Evolutionary conservation across 2,113 vertebrate genomes (phyloP).

Genomic region (Gymnarchus niloticus): DNA sequence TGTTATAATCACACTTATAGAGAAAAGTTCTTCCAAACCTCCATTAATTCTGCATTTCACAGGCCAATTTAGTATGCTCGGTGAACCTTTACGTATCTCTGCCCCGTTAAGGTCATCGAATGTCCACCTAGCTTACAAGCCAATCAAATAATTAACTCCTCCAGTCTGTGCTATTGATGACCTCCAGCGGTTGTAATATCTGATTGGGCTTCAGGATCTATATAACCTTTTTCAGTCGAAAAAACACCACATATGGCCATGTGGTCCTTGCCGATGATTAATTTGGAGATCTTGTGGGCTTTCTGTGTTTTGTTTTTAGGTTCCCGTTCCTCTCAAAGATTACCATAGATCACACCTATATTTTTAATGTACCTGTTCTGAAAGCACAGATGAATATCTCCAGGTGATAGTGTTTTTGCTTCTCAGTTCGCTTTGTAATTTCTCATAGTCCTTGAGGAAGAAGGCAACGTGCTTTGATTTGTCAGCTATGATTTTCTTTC

Average conservation of each 20-base stretch:
- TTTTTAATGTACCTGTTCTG: not conserved
- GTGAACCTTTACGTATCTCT: constrained; percentile 12
- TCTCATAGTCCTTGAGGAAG: not conserved
- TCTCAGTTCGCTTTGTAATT: not conserved
- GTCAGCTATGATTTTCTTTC: not conserved
- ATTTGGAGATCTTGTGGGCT: not conserved
- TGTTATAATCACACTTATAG: not conserved
- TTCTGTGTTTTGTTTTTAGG: not conserved
- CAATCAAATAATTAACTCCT: constrained; percentile 32
- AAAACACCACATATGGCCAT: constrained; percentile 17
- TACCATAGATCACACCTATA: too few species aligned
- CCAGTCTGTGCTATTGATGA: constrained; percentile 23
- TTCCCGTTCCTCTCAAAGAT: not conserved
- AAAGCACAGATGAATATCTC: not conserved
- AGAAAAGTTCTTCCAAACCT: not conserved
- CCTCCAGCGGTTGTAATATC: constrained; percentile 6
- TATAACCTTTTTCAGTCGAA: constrained; percentile 4
- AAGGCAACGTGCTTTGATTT: not conserved
- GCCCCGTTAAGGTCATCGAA: constrained; percentile 21
- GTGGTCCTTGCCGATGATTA: not conserved
- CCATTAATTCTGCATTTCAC: not conserved
- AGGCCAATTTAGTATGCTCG: not conserved
- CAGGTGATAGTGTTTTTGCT: not conserved
- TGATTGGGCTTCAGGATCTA: constrained; percentile 11
- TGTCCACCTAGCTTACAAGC: constrained; percentile 1